These are phyloP conservation scores for Eumaeus atala DNA, from an alignment of 1,140 invertebrate species.

Conservation along the genomic window DNA sequence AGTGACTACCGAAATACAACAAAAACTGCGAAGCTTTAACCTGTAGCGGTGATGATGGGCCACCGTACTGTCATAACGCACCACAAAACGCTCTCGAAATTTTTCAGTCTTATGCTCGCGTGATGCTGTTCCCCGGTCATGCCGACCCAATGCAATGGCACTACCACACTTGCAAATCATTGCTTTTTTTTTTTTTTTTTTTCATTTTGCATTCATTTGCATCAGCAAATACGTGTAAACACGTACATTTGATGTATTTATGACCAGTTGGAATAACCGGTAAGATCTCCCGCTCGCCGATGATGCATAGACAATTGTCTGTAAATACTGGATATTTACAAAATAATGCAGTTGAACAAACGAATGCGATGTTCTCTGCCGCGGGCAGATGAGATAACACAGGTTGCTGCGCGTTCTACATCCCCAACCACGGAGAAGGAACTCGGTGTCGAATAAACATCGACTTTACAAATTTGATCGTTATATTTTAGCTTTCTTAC, in stretches of 20 bases:
- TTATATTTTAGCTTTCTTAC: background rate
- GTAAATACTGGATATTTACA: slow-evolving; percentile 28
- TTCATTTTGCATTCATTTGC: too few species aligned
- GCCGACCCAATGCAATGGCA: too few species aligned
- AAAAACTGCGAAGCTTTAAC: too few species aligned
- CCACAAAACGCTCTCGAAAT: too few species aligned
- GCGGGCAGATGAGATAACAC: slow-evolving; percentile 35
- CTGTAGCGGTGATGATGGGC: too few species aligned
- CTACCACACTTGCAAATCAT: too few species aligned
- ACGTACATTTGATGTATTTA: slow-evolving; percentile 12
- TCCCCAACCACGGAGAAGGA: slow-evolving; percentile 14
- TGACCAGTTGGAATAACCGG: slow-evolving; percentile 11
- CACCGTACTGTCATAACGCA: too few species aligned
- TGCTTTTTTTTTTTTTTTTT: too few species aligned
- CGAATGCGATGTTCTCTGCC: slow-evolving; percentile 28
- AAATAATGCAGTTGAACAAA: slow-evolving; percentile 34
- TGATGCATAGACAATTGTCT: slow-evolving; percentile 26
- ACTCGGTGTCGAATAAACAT: background rate
- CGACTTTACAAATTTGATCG: too few species aligned
- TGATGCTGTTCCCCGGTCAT: too few species aligned
- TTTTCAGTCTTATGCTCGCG: too few species aligned
- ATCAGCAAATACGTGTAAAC: background rate
- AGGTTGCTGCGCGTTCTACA: slow-evolving; percentile 17
- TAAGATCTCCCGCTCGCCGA: slow-evolving; percentile 8
- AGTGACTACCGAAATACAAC: too few species aligned